Conservation (phyloP, 2,888 invertebrate species). For the Muscina levida region DNA sequence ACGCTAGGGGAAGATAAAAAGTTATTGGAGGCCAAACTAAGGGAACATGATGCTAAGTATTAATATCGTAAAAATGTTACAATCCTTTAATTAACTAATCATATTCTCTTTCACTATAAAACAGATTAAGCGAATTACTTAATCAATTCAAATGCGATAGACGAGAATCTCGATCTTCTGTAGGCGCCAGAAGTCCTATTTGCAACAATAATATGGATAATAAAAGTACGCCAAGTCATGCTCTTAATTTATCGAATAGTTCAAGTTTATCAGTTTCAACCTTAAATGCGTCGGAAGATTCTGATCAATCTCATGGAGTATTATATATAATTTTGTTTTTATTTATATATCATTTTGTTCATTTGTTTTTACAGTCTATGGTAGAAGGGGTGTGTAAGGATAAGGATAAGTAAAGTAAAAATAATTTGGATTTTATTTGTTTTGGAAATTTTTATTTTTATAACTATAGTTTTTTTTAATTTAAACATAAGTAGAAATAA, state of each 20-base stretch:
- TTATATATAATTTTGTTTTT: conserved; percentile 31
- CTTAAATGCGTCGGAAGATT: not conserved
- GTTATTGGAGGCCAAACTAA: conserved; percentile 34
- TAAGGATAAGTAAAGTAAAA: too few species aligned
- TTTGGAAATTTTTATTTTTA: too few species aligned
- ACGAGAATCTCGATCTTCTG: not conserved
- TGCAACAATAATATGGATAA: too few species aligned
- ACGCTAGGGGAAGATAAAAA: conserved; percentile 12
- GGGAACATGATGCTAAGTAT: conserved; percentile 50
- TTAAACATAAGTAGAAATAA: too few species aligned
- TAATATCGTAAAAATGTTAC: not conserved
- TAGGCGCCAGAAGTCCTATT: not conserved
- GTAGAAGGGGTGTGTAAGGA: too few species aligned
- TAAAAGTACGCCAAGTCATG: too few species aligned
- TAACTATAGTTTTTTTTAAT: too few species aligned
- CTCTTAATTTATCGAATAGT: too few species aligned
- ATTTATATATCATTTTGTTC: conserved; percentile 26
- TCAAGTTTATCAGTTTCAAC: too few species aligned
- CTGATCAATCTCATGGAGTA: conserved; percentile 11
- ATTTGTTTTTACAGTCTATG: conserved; percentile 18
- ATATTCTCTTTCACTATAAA: conserved; percentile 6
- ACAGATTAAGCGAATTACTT: conserved; percentile 48
- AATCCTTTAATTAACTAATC: not conserved
- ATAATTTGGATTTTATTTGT: too few species aligned
- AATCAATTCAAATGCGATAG: conserved; percentile 14